A percentile compares a stretch with the other conserved stretches of the same genome.
Conservation (phyloP, 2,113 vertebrate species). For the Nesoenas mayeri region DNA sequence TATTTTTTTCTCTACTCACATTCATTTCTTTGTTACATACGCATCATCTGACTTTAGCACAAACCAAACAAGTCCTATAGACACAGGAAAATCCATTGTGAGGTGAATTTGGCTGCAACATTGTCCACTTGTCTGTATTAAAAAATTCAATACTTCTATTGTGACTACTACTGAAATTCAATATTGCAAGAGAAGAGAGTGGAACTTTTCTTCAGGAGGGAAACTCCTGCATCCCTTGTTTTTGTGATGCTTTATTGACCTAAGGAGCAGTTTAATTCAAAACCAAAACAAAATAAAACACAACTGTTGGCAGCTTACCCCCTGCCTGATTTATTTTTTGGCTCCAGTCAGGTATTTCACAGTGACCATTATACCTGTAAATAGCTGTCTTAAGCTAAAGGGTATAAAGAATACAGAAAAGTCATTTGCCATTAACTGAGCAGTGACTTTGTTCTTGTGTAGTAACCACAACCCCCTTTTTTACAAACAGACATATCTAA, state of each 20-base stretch:
- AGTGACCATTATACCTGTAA: background rate
- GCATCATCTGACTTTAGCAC: background rate
- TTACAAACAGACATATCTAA: background rate
- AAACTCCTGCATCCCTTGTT: background rate
- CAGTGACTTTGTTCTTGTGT: background rate
- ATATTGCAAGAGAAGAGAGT: background rate
- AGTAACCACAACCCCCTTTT: background rate
- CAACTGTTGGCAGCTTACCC: background rate
- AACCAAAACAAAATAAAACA: background rate
- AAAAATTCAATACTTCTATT: background rate
- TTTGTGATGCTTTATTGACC: background rate
- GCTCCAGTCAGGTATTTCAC: background rate
- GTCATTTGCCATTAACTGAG: background rate
- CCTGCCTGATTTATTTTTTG: background rate
- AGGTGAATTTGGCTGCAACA: background rate
- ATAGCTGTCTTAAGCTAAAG: background rate
- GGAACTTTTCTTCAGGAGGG: background rate
- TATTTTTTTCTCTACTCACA: background rate
- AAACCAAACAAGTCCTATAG: background rate
- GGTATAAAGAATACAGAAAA: background rate
- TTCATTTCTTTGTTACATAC: background rate
- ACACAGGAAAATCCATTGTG: background rate
- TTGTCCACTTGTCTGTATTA: background rate
- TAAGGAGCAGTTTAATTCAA: background rate
- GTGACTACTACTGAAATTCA: constrained; percentile 32